Evolutionary conservation across 1,140 invertebrate genomes (phyloP).

Genomic region (Panagrolaimus sp.): DNA sequence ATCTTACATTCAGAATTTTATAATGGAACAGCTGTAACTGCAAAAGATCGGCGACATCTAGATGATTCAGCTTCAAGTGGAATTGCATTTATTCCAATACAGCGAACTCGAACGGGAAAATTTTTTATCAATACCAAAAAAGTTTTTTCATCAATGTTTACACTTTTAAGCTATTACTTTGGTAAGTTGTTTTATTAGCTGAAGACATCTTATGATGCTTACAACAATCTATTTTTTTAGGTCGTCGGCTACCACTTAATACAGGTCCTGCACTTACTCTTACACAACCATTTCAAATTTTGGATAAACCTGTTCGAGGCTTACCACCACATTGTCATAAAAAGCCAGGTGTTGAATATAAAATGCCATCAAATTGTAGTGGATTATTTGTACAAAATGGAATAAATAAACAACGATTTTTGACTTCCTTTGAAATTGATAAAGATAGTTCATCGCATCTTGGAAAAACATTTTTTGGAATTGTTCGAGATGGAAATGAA

Average conservation of each 20-base stretch:
- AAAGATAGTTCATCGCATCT: background rate
- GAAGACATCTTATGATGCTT: background rate
- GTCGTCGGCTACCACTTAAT: background rate
- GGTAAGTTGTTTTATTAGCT: background rate
- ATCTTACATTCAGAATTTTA: background rate
- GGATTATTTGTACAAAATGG: background rate
- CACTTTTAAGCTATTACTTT: background rate
- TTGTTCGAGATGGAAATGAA: background rate
- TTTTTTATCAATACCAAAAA: background rate
- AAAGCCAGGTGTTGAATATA: background rate
- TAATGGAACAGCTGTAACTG: background rate
- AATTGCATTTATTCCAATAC: background rate
- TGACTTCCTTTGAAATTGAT: conserved; percentile 9
- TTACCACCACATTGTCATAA: background rate
- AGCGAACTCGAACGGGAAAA: background rate
- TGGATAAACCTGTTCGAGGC: background rate
- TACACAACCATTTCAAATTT: background rate
- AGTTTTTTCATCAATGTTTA: background rate
- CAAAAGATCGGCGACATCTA: background rate
- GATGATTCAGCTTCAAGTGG: background rate
- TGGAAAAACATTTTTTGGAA: conserved; percentile 1
- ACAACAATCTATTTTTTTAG: background rate
- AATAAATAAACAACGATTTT: background rate
- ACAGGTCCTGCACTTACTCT: background rate
- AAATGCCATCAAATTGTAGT: background rate